Conservation (phyloP, 2,888 invertebrate genomes). For the Augochlorella aurata region DNA sequence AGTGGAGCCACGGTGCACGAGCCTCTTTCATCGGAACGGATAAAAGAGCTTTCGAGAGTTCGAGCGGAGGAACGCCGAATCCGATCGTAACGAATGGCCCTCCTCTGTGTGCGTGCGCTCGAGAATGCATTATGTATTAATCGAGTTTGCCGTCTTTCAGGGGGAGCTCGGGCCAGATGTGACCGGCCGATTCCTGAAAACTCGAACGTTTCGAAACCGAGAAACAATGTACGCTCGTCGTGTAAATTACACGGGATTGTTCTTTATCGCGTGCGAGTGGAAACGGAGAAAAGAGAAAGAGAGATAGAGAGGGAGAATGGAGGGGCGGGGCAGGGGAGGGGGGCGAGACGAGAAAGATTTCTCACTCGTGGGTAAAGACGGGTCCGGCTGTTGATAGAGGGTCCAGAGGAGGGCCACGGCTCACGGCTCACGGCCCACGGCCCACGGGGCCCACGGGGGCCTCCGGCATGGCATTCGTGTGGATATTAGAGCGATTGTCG, state of each 20-base stretch:
- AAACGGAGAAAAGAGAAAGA: not conserved
- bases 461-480: constrained; percentile 72
- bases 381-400: constrained; percentile 55
- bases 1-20: constrained; percentile 58
- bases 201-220: not conserved
- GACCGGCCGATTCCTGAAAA: constrained; percentile 25
- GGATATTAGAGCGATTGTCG: constrained; percentile 79
- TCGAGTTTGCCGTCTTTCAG: constrained; percentile 23
- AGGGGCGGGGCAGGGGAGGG: constrained; percentile 8
- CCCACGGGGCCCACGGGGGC: constrained; percentile 61
- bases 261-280: constrained; percentile 4
- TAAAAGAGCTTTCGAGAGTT: constrained; percentile 49
- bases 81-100: constrained; percentile 37
- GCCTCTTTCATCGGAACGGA: constrained; percentile 57
- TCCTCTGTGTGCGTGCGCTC: not conserved
- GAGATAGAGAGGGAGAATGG: not conserved
- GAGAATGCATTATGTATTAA: constrained; percentile 34
- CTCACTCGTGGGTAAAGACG: constrained; percentile 57
- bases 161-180: constrained; percentile 31
- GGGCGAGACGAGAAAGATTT: constrained; percentile 56
- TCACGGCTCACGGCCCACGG: constrained; percentile 16
- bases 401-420: constrained; percentile 17
- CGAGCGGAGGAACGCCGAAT: constrained; percentile 31
- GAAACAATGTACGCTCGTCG: not conserved
- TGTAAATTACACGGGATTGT: not conserved